phyloP scores from a whole-genome alignment of 2,113 vertebrate genomes.

The cattle (Bos taurus) region ARS-UCD2.0 NC_037339.1:10294501-10295000 shows the following conservation, averaged over 20 bases:
- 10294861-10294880: not conserved
- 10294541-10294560: not conserved
- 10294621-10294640: not conserved
- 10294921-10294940: not conserved
- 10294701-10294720: not conserved
- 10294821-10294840: not conserved
- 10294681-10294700: not conserved
- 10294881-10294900: not conserved
- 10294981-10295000: conserved; percentile 40
- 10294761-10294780: not conserved
- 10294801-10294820: not conserved
- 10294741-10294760: not conserved
- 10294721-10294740: not conserved
- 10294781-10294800: not conserved
- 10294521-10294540: not conserved
- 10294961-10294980: conserved; percentile 9
- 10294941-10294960: conserved; percentile 4
- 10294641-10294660: not conserved
- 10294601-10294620: not conserved
- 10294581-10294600: not conserved
- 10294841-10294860: not conserved
- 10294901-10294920: conserved; percentile 12
- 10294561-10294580: not conserved
- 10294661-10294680: not conserved
- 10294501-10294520: not conserved